These are phyloP conservation scores for Crossaster papposus DNA, from an alignment of 53 echinoderm and acorn worm genomes.

Conservation along the genomic window DNA sequence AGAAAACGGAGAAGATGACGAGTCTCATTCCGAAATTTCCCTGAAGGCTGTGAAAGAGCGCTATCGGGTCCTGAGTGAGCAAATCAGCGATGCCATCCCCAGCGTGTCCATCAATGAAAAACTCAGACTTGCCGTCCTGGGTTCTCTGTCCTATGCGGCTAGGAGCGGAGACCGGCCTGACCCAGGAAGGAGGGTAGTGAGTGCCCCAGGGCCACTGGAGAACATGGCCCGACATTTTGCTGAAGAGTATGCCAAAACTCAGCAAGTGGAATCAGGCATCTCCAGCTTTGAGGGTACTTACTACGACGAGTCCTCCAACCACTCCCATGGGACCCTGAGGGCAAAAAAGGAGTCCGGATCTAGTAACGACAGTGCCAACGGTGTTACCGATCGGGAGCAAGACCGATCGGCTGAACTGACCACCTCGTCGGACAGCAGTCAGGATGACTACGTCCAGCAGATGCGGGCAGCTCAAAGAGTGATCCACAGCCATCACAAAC, in stretches of 20 bases:
- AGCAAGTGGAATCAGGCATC: slow-evolving; percentile 32
- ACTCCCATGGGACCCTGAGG: slow-evolving; percentile 5
- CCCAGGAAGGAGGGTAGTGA: slow-evolving; percentile 26
- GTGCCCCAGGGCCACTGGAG: slow-evolving; percentile 53
- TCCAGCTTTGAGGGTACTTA: slow-evolving; percentile 52
- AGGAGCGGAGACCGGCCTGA: slow-evolving; percentile 17
- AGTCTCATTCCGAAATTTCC: slow-evolving; percentile 29
- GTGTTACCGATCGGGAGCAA: neutral
- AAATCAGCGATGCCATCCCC: slow-evolving; percentile 36
- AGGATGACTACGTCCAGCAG: slow-evolving; percentile 46
- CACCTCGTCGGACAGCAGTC: slow-evolving; percentile 50
- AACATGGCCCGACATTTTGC: slow-evolving; percentile 25
- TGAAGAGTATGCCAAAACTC: slow-evolving; percentile 10
- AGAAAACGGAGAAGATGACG: neutral
- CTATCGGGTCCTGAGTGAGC: slow-evolving; percentile 44
- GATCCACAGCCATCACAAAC: neutral
- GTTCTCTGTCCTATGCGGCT: slow-evolving; percentile 43
- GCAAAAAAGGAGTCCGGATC: slow-evolving; percentile 15
- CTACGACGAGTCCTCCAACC: slow-evolving; percentile 37
- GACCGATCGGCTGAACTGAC: neutral
- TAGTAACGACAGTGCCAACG: neutral
- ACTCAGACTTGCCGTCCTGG: slow-evolving; percentile 43
- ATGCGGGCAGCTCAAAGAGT: slow-evolving; percentile 38
- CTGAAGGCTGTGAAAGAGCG: slow-evolving; percentile 42
- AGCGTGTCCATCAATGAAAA: slow-evolving; percentile 32